Evolutionary conservation across 2,888 invertebrate species (phyloP), one percentile per base, ranked within the genome.

Genomic region (Eupithecia dodoneata): DNA sequence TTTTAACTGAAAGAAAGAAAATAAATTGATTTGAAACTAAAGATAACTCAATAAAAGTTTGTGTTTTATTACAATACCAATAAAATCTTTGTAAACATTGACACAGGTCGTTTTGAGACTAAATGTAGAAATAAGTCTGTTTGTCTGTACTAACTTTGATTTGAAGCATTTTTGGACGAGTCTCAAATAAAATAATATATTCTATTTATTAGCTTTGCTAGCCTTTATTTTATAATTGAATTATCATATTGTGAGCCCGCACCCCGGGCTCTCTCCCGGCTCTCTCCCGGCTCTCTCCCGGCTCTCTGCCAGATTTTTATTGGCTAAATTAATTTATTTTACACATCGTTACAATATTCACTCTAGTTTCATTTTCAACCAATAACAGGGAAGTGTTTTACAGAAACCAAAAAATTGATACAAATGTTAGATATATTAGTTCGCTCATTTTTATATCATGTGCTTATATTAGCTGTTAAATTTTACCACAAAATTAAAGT

Each of bases 281-380:
- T n/a, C n/a, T n/a, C n/a, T n/a, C n/a, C n/a, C n/a, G n/a, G n/a
- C n/a, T n/a, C n/a, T n/a, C n/a, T n/a, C n/a, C n/a, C n/a, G 67
- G 67, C 67, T 44, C 67, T 69, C 44, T 69, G 67, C 67, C 67
- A 69, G 45, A 15, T 45, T 69, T 63, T 44, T 69, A 69, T 44
- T 44, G n/a, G 2, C 67, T 45, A 69, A 69, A 44, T 66, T 42
- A 66, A 69, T 69, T 69, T 45, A 69, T 69, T 69, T 69, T 44
- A 44, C 67, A 69, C 67, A 44, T 45, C 67, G 67, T 69, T 69
- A 44, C n/a, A 69, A 44, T 44, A 45, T 45, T 45, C n/a, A 69
- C 45, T 9, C 7, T 18, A 44, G 15, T 45, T 44, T 69, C n/a
- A 44, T n/a, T 45, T 63, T 30, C 4, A 63, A 12, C 30, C 30